Percentiles rank a stretch among this genome's conserved stretches.
Conservation (phyloP, 2,113 vertebrate genomes). For the Ascaphus truei region DNA sequence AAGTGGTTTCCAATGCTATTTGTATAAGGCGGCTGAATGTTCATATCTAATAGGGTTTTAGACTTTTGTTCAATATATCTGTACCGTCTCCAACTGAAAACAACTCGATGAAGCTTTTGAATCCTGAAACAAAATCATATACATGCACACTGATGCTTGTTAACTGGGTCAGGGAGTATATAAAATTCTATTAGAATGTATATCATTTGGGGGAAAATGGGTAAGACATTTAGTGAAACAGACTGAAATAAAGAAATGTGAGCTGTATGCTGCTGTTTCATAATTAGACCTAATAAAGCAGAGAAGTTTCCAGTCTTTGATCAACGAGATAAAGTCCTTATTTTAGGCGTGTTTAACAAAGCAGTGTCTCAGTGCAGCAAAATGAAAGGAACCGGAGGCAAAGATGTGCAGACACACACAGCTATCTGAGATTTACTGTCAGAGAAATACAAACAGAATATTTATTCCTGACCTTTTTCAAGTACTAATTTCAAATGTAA, state of each 20-base stretch:
- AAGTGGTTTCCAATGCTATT: constrained; percentile 24
- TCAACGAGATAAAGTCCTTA: constrained; percentile 52
- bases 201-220: constrained; percentile 20
- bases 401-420: constrained; percentile 41
- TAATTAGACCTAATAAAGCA: constrained; percentile 62
- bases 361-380: constrained; percentile 20
- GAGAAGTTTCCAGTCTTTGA: constrained; percentile 54
- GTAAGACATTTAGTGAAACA: not conserved
- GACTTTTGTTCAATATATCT: not conserved
- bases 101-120: too few species aligned
- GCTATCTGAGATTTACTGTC: constrained; percentile 52
- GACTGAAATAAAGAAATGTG: not conserved
- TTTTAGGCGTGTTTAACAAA: constrained; percentile 42
- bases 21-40: constrained; percentile 3
- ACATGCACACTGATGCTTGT: not conserved
- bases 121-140: not conserved
- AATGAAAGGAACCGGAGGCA: constrained; percentile 41
- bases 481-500: constrained; percentile 67
- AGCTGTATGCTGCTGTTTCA: constrained; percentile 48
- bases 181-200: constrained; percentile 1
- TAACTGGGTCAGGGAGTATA: constrained; percentile 26
- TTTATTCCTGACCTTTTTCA: constrained; percentile 65
- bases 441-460: constrained; percentile 60
- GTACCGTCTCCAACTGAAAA: too few species aligned
- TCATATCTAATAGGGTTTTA: constrained; percentile 6